Evolutionary conservation across 2,888 invertebrate genomes (phyloP), one percentile per base, ranked within the genome.

Genomic region (Dryadula phaetusa): DNA sequence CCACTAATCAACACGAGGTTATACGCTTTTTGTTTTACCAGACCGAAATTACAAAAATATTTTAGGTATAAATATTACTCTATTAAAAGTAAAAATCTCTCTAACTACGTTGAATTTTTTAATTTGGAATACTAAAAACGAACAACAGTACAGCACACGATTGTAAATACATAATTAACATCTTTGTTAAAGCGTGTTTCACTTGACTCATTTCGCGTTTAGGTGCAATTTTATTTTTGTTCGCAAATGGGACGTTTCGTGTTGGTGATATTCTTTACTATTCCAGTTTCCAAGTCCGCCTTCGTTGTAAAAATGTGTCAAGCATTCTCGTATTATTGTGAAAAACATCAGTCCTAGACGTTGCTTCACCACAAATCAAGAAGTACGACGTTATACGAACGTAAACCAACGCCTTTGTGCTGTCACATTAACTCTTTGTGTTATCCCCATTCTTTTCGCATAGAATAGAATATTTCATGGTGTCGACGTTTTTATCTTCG

Each of bases 351-450:
- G 76, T 77, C 75, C 74, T 79, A 75, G 77, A 79, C 80, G 77
- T 82, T 82, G 82, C 80, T 78, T 81, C 78, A 73, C 83, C 78
- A 81, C 85, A 84, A 86, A 85, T 86, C 85, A 85, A 69, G 78
- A 80, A 76, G 75, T 70, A 77, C 62, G 73, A 72, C 60, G 77
- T 79, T 73, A 79, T 77, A 76, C 77, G 75, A 75, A 79, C 75
- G 75, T 77, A 77, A 81, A 79, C 77, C 75, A 73, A 72, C 70
- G 76, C 74, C 76, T 84, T 84, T 84, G 82, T 81, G 74, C 77
- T 80, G 83, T 79, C 81, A 75, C 77, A 79, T 77, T 81, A 82
- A 82, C 80, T 82, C 81, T 82, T 75, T 74, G 72, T 72, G 69
- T 75, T 74, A 70, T 67, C 54, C 42, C 64, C 58, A 64, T 72